Evolutionary conservation across 1,140 invertebrate genomes (phyloP), one percentile per base, ranked within the genome.

Genomic region (Neuroterus valhalla): DNA sequence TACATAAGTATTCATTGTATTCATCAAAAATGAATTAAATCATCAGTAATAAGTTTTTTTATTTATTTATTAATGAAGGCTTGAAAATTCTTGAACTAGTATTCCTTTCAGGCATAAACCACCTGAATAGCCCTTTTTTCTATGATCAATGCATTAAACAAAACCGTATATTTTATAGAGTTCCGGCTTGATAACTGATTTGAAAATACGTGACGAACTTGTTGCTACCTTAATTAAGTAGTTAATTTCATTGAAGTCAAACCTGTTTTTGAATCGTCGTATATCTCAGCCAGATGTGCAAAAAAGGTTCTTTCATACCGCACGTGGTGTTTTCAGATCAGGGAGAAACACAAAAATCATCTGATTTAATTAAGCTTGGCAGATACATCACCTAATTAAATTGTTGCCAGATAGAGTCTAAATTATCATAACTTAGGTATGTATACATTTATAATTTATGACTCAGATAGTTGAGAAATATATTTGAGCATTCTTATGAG

Each of bases 231-330:
- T 48, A 48, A 48, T 48, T 48, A 48, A 17, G 46, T 48, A 48
- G 46, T 48, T 48, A 19, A 48, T n/a, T 48, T 48, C 46, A 48
- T 48, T 48, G 46, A 48, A 48, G 46, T 48, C n/a, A 48, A 48
- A 48, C 46, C 15, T 48, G 46, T 48, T 48, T 48, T 48, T 6
- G 46, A 48, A 48, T 48, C 46, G 46, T 48, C n/a, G 14, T 15
- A 46, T 46, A 46, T 46, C 46, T 48, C n/a, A n/a, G 8, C 46
- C 46, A 48, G n/a, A 46, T 17, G 46, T 48, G 15, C 12, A 15
- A 48, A 48, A 48, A 48, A 19, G 6, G 46, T 8, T 48, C 17
- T n/a, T 19, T 48, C 6, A 38, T 38, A 38, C 31, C 46, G 46
- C 15, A 48, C 15, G 46, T 48, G 15, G 46, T 48, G 46, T 48